phyloP scores from a whole-genome alignment of 2,113 vertebrate genomes.

The Astatotilapia flaviijosephi region DNA sequence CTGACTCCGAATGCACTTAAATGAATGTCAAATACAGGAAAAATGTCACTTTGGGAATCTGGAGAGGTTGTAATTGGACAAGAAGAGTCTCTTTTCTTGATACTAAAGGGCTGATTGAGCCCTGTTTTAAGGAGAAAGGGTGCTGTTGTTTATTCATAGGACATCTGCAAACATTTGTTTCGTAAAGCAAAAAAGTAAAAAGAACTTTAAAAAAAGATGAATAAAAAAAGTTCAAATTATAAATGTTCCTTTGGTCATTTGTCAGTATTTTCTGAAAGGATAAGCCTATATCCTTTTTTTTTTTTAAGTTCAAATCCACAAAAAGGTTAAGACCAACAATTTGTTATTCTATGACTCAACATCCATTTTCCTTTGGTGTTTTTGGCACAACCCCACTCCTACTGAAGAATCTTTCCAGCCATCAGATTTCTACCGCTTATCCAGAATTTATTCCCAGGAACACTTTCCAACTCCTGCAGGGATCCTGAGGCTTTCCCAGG shows the following conservation, averaged over 20 bases:
- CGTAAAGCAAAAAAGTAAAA: slow-evolving; percentile 71
- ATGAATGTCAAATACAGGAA: slow-evolving; percentile 62
- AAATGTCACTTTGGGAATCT: slow-evolving; percentile 59
- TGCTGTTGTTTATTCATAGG: slow-evolving; percentile 75
- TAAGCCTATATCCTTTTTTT: neutral
- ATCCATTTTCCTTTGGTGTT: neutral
- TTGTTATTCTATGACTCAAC: neutral
- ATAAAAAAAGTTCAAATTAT: slow-evolving; percentile 68
- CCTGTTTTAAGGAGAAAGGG: slow-evolving; percentile 43
- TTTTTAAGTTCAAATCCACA: neutral
- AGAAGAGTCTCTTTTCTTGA: slow-evolving; percentile 59
- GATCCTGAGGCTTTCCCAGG: neutral
- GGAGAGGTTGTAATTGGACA: slow-evolving; percentile 58
- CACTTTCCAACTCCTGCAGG: neutral
- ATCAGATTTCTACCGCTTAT: neutral
- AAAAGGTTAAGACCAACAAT: neutral
- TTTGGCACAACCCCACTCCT: neutral
- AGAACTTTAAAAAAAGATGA: slow-evolving; percentile 46
- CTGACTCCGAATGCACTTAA: slow-evolving; percentile 76
- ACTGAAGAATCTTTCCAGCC: neutral
- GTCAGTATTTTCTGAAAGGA: neutral
- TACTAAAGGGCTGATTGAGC: slow-evolving; percentile 15
- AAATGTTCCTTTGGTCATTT: neutral
- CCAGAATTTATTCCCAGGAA: neutral
- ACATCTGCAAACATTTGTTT: slow-evolving; percentile 79